A percentile compares a stretch with the other conserved stretches of the same genome.
Conservation (phyloP, 2,888 invertebrate species). For the Sepioteuthis lessoniana region DNA sequence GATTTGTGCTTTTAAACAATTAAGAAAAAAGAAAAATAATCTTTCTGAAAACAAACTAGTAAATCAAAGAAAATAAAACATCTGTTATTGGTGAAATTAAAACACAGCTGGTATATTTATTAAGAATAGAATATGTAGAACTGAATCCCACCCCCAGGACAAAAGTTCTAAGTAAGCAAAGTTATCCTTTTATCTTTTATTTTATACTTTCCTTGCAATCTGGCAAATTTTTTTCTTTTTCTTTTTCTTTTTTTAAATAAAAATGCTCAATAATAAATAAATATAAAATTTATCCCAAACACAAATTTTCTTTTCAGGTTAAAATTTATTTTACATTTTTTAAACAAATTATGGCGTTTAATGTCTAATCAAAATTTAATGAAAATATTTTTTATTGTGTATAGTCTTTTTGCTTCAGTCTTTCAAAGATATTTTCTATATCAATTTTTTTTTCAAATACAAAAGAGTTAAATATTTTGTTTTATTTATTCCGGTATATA, state of each 20-base stretch:
- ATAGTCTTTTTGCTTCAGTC: not conserved
- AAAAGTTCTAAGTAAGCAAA: not conserved
- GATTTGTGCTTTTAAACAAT: not conserved
- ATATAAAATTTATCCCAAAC: not conserved
- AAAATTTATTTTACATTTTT: not conserved
- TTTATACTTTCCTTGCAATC: not conserved
- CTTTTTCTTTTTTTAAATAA: not conserved
- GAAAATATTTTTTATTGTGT: not conserved
- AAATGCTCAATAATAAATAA: not conserved
- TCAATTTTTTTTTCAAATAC: not conserved
- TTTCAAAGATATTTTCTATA: not conserved
- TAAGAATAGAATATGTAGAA: not conserved
- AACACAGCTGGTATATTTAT: not conserved
- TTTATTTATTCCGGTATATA: not conserved
- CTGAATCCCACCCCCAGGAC: not conserved
- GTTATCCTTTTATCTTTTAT: not conserved
- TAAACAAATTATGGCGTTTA: not conserved
- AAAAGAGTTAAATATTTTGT: not conserved
- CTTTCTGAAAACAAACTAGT: too few relatives aligned
- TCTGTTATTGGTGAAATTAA: not conserved
- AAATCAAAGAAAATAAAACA: not conserved
- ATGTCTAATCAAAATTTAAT: not conserved
- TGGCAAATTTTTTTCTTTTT: not conserved
- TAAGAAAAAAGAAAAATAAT: not conserved
- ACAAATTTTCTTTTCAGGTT: not conserved